These are phyloP conservation scores for Drosophila sulfurigaster DNA, from an alignment of 1,140 invertebrate genomes.

Conservation along the genomic window DNA sequence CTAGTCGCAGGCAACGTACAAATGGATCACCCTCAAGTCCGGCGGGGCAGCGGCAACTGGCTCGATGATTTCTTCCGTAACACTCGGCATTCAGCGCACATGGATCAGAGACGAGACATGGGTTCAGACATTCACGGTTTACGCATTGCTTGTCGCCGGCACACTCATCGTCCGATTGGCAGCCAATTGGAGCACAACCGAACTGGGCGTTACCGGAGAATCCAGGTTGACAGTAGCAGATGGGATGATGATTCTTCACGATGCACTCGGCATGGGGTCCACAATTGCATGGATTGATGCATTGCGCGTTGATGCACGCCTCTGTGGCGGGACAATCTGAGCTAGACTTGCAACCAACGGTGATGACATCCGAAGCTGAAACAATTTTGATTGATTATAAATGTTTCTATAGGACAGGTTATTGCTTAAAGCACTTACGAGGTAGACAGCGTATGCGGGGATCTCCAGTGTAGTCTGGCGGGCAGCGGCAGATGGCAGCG, in stretches of 20 bases:
- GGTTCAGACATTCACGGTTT: slow-evolving; percentile 92
- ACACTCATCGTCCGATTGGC: slow-evolving; percentile 93
- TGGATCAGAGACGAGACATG: slow-evolving; percentile 91
- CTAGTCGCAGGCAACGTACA: slow-evolving; percentile 90
- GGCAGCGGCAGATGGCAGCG: slow-evolving; percentile 92
- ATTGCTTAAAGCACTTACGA: slow-evolving; percentile 87
- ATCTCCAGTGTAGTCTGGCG: slow-evolving; percentile 91
- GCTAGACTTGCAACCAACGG: slow-evolving; percentile 91
- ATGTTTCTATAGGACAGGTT: too few relatives aligned
- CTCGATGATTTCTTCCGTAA: slow-evolving; percentile 90
- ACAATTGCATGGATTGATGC: slow-evolving; percentile 93
- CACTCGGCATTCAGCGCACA: slow-evolving; percentile 94
- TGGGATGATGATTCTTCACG: slow-evolving; percentile 92
- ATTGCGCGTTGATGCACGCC: slow-evolving; percentile 91
- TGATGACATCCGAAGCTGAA: slow-evolving; percentile 86
- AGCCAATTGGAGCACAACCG: slow-evolving; percentile 92
- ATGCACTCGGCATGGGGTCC: slow-evolving; percentile 92
- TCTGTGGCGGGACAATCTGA: slow-evolving; percentile 92
- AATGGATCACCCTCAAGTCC: slow-evolving; percentile 92
- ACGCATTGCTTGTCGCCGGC: slow-evolving; percentile 91
- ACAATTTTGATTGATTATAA: background rate
- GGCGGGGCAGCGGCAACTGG: slow-evolving; percentile 90
- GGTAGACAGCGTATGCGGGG: slow-evolving; percentile 90
- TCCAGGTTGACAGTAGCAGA: slow-evolving; percentile 91
- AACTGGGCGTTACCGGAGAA: slow-evolving; percentile 93